phyloP scores from a whole-genome alignment of 2,888 invertebrate species.

The Drosophila nigricruria region DNA sequence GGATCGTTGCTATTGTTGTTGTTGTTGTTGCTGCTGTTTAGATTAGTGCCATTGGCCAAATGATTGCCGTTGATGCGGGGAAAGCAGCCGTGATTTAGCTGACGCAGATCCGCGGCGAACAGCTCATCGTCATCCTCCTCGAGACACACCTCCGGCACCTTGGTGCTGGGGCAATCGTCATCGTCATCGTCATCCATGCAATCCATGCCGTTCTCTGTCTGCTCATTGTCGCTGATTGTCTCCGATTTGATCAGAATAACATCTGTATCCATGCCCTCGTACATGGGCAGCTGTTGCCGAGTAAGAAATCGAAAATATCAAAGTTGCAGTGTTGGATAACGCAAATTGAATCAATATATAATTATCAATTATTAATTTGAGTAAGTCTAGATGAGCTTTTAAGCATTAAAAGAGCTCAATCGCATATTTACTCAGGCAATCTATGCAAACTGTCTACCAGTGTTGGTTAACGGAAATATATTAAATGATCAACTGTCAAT shows the following conservation, averaged over 20 bases:
- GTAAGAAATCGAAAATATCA: background rate
- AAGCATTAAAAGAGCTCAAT: background rate
- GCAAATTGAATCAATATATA: background rate
- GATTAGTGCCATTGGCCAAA: constrained; percentile 16
- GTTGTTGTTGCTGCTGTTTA: constrained; percentile 26
- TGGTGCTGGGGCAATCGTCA: constrained; percentile 84
- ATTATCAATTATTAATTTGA: background rate
- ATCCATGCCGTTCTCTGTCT: constrained; percentile 81
- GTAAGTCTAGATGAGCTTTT: background rate
- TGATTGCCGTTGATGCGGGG: constrained; percentile 18
- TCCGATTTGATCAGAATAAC: constrained; percentile 85
- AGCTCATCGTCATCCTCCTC: constrained; percentile 84
- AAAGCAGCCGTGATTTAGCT: constrained; percentile 51
- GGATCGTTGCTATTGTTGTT: constrained; percentile 39
- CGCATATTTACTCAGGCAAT: background rate
- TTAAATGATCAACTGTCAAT: background rate
- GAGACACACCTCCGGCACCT: constrained; percentile 84
- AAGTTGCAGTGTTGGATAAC: background rate
- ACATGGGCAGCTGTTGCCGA: constrained; percentile 54
- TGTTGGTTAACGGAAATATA: background rate
- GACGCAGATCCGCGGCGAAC: constrained; percentile 80
- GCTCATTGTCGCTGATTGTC: constrained; percentile 85
- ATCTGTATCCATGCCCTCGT: constrained; percentile 83
- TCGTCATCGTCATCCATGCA: constrained; percentile 82
- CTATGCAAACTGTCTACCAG: background rate